Percentiles rank a stretch among this genome's conserved stretches.
These are phyloP conservation scores for Cheilosia urbana DNA, from an alignment of 2,888 invertebrate genomes.

Conservation along the genomic window DNA sequence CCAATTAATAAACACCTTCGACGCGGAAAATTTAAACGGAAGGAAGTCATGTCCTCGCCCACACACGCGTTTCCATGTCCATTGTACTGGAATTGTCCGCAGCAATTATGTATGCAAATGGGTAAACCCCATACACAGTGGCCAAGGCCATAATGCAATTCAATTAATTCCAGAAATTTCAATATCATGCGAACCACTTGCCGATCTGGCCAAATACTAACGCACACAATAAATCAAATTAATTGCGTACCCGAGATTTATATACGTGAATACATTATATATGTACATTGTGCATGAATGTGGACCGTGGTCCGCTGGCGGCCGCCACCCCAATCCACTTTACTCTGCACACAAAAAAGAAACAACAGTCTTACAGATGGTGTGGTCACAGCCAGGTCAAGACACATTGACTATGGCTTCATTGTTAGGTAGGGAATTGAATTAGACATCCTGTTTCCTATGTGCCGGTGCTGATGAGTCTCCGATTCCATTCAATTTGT, in stretches of 20 bases:
- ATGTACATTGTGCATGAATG: background rate
- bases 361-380: constrained; percentile 12
- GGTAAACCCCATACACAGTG: constrained; percentile 42
- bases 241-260: constrained; percentile 67
- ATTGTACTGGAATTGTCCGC: background rate
- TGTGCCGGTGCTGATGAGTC: constrained; percentile 53
- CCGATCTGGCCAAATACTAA: constrained; percentile 62
- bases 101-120: constrained; percentile 73
- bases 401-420: constrained; percentile 41
- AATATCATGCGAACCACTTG: constrained; percentile 70
- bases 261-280: constrained; percentile 23
- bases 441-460: constrained; percentile 61
- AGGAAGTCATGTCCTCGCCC: constrained; percentile 4
- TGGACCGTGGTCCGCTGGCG: background rate
- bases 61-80: background rate
- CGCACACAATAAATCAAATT: constrained; percentile 75
- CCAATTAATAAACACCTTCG: constrained; percentile 15
- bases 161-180: constrained; percentile 73
- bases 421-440: constrained; percentile 63
- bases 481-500: constrained; percentile 69
- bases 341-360: constrained; percentile 8
- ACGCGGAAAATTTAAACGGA: constrained; percentile 6
- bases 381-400: constrained; percentile 33
- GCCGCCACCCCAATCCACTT: background rate
- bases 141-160: constrained; percentile 63